Base-by-base conservation (phyloP, 1,140 invertebrate species). In the Neodiprion lecontei region DNA sequence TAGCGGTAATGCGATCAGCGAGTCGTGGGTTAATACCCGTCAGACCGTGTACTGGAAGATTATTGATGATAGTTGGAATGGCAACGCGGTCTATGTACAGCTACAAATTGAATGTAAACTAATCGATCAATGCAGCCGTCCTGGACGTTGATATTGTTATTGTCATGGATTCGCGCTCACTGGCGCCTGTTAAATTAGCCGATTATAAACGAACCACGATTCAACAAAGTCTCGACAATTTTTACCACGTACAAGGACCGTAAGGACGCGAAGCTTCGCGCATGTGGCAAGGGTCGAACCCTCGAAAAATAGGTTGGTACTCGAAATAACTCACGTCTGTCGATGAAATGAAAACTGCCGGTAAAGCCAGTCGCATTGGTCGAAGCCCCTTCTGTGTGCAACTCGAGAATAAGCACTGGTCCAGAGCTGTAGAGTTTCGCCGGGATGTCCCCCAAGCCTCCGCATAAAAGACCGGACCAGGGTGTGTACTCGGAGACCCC, bases 381-480 rank as follows among this genome's bases (percentile, higher is more conserved):
- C 10, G 89, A 83, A 66, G 89, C 86, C 78, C 91, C 90, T 3
- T 92, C 91, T 1, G 88, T 89, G 81, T 96, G 95, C 83, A 96
- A 94, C 85, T 97, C 95, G 77, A 97, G 89, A 53, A 96, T 92
- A 48, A 96, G 89, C n/a, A 91, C 92, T 0, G 93, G 91, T 72
- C 92, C 92, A 1, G 94, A 94, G n/a, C 95, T 96, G 88, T 95
- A 96, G 74, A 95, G 88, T 9, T 93, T 92, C 78, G 92, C 91
- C 10, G 94, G 94, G 66, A 95, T 91, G 81, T 95, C 92, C 49
- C 87, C 84, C 76, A 94, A 89, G 76, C 91, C 91, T 66, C 95
- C 95, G 81, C 96, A 97, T 21, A 96, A 89, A 77, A 94, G 89
- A 65, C 91, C 90, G 23, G 94, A 93, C 91, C 94, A 94, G 12